Evolutionary conservation across 2,113 vertebrate species (phyloP).

Genomic region (Equus quagga): DNA sequence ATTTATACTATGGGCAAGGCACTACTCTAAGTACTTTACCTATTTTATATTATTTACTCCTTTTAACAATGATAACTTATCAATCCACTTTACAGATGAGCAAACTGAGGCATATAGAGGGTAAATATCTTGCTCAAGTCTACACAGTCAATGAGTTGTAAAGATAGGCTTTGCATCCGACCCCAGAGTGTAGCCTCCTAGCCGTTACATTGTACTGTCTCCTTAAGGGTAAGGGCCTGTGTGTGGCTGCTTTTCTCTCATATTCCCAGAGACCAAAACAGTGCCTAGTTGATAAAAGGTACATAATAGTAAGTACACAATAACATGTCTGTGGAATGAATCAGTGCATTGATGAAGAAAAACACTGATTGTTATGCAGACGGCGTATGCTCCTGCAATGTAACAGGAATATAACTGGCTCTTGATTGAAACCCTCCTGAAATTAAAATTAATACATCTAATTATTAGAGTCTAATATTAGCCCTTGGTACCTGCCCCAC

Average conservation of each 20-base stretch:
- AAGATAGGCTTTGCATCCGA: not conserved
- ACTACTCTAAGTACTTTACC: not conserved
- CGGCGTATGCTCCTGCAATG: not conserved
- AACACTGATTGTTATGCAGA: not conserved
- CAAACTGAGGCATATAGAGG: not conserved
- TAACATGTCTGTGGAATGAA: not conserved
- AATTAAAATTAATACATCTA: not conserved
- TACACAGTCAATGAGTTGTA: not conserved
- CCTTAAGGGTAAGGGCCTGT: not conserved
- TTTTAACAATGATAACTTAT: not conserved
- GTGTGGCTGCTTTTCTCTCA: not conserved
- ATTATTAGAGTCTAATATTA: slow-evolving; percentile 14
- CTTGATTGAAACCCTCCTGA: not conserved
- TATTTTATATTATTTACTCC: not conserved
- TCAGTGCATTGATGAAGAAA: slow-evolving; percentile 17
- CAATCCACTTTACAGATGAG: not conserved
- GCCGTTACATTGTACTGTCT: not conserved
- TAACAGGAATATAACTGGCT: not conserved
- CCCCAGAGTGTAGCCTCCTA: not conserved
- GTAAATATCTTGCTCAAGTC: not conserved
- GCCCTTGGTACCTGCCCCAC: not conserved
- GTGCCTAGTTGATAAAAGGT: not conserved
- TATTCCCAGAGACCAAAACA: not conserved
- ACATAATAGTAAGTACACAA: not conserved
- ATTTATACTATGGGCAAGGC: not conserved